Percentiles rank a stretch among this genome's conserved stretches.
These are phyloP conservation scores for Tanypteryx hageni DNA, from an alignment of 2,888 invertebrate species.

Conservation along the genomic window DNA sequence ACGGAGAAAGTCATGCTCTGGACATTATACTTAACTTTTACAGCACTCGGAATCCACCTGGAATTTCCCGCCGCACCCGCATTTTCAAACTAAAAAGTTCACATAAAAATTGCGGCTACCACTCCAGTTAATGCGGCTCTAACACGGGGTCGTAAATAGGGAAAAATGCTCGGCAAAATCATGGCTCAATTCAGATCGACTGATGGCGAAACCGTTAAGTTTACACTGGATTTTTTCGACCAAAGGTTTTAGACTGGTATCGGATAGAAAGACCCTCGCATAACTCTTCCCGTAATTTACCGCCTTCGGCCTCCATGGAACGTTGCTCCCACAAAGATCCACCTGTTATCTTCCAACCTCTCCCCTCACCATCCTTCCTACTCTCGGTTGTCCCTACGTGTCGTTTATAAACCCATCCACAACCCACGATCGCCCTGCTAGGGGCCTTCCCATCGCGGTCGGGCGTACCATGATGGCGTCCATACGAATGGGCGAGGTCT, in stretches of 20 bases:
- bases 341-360: not conserved
- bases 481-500: conserved; percentile 36
- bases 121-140: too few species aligned
- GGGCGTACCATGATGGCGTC: not conserved
- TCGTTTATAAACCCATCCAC: conserved; percentile 31
- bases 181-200: too few species aligned
- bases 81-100: not conserved
- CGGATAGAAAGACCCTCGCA: not conserved
- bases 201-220: too few species aligned
- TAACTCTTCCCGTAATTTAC: not conserved
- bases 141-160: too few species aligned
- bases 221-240: too few species aligned
- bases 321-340: not conserved
- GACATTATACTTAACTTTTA: too few species aligned
- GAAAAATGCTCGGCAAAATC: too few species aligned
- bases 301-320: not conserved
- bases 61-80: not conserved
- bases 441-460: conserved; percentile 27
- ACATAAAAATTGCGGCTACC: not conserved
- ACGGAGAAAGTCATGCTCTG: too few species aligned
- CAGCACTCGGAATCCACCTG: not conserved
- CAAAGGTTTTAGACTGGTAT: too few species aligned
- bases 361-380: not conserved
- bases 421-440: not conserved
- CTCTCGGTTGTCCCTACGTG: not conserved